Conservation (phyloP, 1,140 invertebrate genomes). For the Drosophila yakuba region DNA sequence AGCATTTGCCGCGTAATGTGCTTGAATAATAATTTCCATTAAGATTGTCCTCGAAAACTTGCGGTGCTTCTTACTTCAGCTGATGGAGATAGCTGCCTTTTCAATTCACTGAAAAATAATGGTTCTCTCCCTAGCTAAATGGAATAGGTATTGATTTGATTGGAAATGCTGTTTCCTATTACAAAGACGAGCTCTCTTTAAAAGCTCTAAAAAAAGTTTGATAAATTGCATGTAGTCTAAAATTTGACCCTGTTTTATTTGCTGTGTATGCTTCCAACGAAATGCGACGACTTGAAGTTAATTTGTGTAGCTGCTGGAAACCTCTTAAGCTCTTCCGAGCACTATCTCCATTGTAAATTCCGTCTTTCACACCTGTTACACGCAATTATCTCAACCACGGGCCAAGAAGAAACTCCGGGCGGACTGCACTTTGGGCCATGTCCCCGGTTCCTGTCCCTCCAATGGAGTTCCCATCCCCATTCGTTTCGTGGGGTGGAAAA, state of each 20-base stretch:
- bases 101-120: slow-evolving; percentile 9
- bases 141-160: too few relatives aligned
- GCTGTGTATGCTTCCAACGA: slow-evolving; percentile 6
- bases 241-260: neutral
- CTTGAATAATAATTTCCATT: slow-evolving; percentile 76
- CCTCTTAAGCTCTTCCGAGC: slow-evolving; percentile 38
- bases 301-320: slow-evolving; percentile 55
- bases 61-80: neutral
- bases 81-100: neutral
- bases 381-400: slow-evolving; percentile 72
- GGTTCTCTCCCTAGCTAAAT: neutral
- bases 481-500: slow-evolving; percentile 61
- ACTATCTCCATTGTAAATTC: slow-evolving; percentile 79
- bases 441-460: slow-evolving; percentile 16
- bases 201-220: too few relatives aligned
- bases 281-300: slow-evolving; percentile 60
- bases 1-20: slow-evolving; percentile 44
- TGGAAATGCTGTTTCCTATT: too few relatives aligned
- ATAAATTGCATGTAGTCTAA: too few relatives aligned
- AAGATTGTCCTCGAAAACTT: slow-evolving; percentile 32
- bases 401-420: slow-evolving; percentile 64
- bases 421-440: slow-evolving; percentile 52
- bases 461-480: slow-evolving; percentile 11
- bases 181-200: too few relatives aligned
- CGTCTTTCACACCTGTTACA: slow-evolving; percentile 83